Percentiles rank a stretch among this genome's conserved stretches.
Evolutionary conservation across 2,797 vertebrate species (phyloP).

Genomic region (Petrocephalus schoutedeni): DNA sequence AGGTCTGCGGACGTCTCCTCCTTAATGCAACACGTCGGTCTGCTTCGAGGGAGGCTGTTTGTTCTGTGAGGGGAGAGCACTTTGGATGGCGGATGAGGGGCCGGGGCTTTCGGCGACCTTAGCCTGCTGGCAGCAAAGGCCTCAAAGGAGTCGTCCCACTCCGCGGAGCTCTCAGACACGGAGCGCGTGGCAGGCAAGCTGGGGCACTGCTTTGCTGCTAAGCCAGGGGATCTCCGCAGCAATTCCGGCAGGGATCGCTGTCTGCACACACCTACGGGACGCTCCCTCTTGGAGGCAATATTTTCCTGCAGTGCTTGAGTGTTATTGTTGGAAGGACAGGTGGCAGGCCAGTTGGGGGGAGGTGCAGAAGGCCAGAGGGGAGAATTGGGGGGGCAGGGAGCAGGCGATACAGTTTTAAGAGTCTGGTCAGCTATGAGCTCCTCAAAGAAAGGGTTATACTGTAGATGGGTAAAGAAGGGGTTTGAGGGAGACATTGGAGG

Average conservation of each 20-base stretch:
- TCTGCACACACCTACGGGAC: slow-evolving; percentile 58
- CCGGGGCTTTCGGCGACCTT: slow-evolving; percentile 52
- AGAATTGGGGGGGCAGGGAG: slow-evolving; percentile 69
- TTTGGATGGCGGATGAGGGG: slow-evolving; percentile 30
- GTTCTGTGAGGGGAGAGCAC: slow-evolving; percentile 33
- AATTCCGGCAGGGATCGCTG: slow-evolving; percentile 64
- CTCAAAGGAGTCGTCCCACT: slow-evolving; percentile 84
- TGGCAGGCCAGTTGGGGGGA: slow-evolving; percentile 43
- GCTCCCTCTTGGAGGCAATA: slow-evolving; percentile 55
- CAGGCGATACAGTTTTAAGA: slow-evolving; percentile 78
- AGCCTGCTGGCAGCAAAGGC: slow-evolving; percentile 82
- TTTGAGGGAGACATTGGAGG: slow-evolving; percentile 75
- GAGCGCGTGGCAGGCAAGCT: slow-evolving; percentile 44
- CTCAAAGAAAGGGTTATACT: slow-evolving; percentile 89
- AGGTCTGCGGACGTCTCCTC: slow-evolving; percentile 38
- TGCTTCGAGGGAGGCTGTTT: slow-evolving; percentile 24
- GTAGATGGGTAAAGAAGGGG: slow-evolving; percentile 78
- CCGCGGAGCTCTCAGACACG: slow-evolving; percentile 50
- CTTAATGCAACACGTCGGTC: slow-evolving; percentile 18
- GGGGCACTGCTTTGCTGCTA: slow-evolving; percentile 21
- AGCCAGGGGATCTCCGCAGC: slow-evolving; percentile 40
- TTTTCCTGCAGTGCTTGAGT: slow-evolving; percentile 30
- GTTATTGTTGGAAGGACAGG: slow-evolving; percentile 25
- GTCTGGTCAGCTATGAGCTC: slow-evolving; percentile 78
- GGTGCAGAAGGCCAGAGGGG: slow-evolving; percentile 56